Evolutionary conservation across 2,113 vertebrate genomes (phyloP).

Genomic region (Plestiodon gilberti): DNA sequence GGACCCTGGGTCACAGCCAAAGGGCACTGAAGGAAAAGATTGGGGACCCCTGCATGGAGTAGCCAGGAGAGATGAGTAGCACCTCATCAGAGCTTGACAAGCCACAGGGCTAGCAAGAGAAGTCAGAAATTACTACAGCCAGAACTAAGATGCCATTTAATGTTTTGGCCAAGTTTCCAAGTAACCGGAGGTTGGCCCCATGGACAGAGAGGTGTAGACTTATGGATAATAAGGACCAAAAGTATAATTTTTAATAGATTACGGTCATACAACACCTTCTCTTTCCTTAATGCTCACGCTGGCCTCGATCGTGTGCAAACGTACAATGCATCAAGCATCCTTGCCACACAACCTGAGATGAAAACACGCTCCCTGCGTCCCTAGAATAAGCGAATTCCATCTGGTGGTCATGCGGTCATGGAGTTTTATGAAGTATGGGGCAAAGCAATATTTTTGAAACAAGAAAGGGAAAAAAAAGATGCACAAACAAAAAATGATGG

Average conservation of each 20-base stretch:
- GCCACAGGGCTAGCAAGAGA: not conserved
- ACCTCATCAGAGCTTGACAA: no score
- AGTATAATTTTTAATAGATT: not conserved
- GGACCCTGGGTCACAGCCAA: no score
- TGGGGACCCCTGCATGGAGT: not conserved
- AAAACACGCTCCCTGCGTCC: not conserved
- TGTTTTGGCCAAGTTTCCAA: no score
- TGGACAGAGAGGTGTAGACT: not conserved
- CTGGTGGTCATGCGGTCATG: not conserved
- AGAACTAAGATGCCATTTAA: no score
- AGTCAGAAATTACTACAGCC: not conserved
- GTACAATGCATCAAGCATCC: no score
- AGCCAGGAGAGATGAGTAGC: not conserved
- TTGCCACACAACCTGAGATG: not conserved
- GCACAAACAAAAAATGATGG: slow-evolving; percentile 24
- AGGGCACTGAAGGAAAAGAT: no score
- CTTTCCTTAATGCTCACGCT: not conserved
- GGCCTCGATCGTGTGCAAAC: not conserved
- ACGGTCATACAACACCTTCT: not conserved
- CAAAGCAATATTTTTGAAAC: slow-evolving; percentile 31
- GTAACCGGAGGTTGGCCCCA: not conserved
- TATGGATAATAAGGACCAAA: not conserved
- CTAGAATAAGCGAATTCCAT: not conserved
- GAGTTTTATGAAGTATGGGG: slow-evolving; percentile 18
- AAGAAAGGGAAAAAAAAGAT: not conserved